phyloP scores from a whole-genome alignment of 2,113 vertebrate species.

The Labeo rohita region DNA sequence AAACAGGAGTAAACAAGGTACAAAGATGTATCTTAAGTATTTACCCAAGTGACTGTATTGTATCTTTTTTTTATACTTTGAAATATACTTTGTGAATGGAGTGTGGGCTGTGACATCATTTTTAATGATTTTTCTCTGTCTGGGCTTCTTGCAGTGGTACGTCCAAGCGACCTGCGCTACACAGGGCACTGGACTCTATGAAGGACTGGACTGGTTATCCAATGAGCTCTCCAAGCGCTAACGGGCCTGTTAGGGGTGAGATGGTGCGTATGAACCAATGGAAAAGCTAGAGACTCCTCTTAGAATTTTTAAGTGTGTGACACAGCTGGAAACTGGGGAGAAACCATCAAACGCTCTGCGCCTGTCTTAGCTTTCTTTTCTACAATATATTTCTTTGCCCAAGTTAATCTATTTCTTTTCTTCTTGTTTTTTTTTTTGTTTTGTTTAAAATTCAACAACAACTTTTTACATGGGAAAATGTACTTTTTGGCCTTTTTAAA shows the following conservation, averaged over 20 bases:
- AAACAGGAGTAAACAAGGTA: background rate
- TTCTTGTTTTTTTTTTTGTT: too few species aligned
- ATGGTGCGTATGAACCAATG: constrained; percentile 26
- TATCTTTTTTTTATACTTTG: background rate
- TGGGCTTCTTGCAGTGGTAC: constrained; percentile 79
- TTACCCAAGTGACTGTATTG: too few species aligned
- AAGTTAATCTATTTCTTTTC: constrained; percentile 10
- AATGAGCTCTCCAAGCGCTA: constrained; percentile 82
- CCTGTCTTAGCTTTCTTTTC: constrained; percentile 38
- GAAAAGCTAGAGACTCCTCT: constrained; percentile 57
- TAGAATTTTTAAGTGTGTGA: constrained; percentile 42
- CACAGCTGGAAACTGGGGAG: constrained; percentile 10
- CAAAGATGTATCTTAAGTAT: too few species aligned
- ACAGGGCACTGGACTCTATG: constrained; percentile 87
- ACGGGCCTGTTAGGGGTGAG: constrained; percentile 43
- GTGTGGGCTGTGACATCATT: background rate
- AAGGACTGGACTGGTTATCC: constrained; percentile 92
- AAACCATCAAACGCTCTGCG: constrained; percentile 17
- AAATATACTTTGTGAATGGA: too few species aligned
- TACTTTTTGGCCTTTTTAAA: too few species aligned
- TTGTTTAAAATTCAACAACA: background rate
- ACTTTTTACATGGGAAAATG: too few species aligned
- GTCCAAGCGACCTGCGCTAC: constrained; percentile 88
- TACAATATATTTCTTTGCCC: constrained; percentile 11
- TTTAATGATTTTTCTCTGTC: constrained; percentile 15